A percentile compares a stretch with the other conserved stretches of the same genome.
Conservation (phyloP, 2,888 invertebrate species). For the Bursaphelenchus okinawaensis region DNA sequence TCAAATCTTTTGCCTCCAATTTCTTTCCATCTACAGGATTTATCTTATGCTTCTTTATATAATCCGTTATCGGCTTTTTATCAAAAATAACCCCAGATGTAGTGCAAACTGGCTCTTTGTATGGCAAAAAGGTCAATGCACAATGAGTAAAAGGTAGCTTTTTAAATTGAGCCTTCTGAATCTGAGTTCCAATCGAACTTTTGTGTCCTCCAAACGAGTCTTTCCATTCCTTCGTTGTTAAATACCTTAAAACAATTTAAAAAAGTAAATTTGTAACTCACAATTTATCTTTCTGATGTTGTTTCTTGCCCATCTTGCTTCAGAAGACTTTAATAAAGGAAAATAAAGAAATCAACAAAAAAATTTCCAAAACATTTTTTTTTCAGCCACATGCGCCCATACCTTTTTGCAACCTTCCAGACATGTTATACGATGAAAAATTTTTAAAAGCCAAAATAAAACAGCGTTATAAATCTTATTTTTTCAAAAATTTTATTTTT, state of each 20-base stretch:
- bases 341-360: slow-evolving; percentile 5
- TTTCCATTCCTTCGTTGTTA: slow-evolving; percentile 57
- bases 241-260: slow-evolving; percentile 32
- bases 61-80: slow-evolving; percentile 42
- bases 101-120: slow-evolving; percentile 84
- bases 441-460: neutral
- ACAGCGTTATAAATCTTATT: neutral
- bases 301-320: slow-evolving; percentile 56
- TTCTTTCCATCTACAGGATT: slow-evolving; percentile 90
- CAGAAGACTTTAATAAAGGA: too few relatives aligned
- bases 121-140: slow-evolving; percentile 80
- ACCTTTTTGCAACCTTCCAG: too few relatives aligned
- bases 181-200: slow-evolving; percentile 35
- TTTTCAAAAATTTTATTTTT: neutral
- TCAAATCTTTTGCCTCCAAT: slow-evolving; percentile 73
- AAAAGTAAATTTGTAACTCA: slow-evolving; percentile 21
- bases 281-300: slow-evolving; percentile 55
- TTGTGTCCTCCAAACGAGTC: slow-evolving; percentile 54
- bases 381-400: too few relatives aligned
- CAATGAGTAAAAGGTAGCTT: slow-evolving; percentile 72
- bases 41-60: slow-evolving; percentile 70
- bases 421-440: neutral
- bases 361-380: too few relatives aligned
- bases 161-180: slow-evolving; percentile 68
- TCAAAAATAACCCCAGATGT: slow-evolving; percentile 86